Base-by-base conservation (phyloP, 2,113 vertebrate genomes). In the Protobothrops flavoviridis region DNA sequence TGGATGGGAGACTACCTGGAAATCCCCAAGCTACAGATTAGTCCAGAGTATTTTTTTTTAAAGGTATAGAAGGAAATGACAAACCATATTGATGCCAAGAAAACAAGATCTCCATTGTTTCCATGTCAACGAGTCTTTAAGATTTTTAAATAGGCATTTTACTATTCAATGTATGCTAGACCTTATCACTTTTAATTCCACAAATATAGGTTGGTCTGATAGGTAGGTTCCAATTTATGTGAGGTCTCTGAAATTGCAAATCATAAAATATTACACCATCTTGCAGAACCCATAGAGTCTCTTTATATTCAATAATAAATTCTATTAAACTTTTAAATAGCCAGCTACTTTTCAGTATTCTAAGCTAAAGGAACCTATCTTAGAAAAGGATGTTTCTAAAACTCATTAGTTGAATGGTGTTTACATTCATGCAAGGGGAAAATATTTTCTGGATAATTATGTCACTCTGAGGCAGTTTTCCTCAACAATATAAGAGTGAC, bases 401-500 rank as follows among this genome's bases (percentile, higher is more conserved):
- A 48, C 93, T 94, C 69, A 8, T 5, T n/a, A 13, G 9, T 69
- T 93, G 29, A 74, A 85, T 39, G 91, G 81, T 64, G 53, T 91
- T 95, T 96, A 69, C 5, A 88, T 91, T 94, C 0, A 0, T 85
- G 93, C 89, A 90, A 94, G 95, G 96, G 94, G 89, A 91, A 94
- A 96, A 33, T 94, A 87, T 57, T 56, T 92, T 92, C 93, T 95
- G 95, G 93, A 95, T 92, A 43, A 48, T 95, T 92, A 10, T 87
- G 90, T 85, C 91, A 96, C 95, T 93, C 24, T 64, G 26, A 64
- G 26, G 26, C 93, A 57, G 93, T 94, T 95, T 94, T 29, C 91
- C 93, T 94, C 95, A 95, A 94, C 94, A 90, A 93, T 5, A 93
- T 59, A 57, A 94, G 91, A 96, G 94, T 94, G 45, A 87, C 8